Base-by-base conservation (phyloP, 2,888 invertebrate genomes). In the Allolobophora icterica region DNA sequence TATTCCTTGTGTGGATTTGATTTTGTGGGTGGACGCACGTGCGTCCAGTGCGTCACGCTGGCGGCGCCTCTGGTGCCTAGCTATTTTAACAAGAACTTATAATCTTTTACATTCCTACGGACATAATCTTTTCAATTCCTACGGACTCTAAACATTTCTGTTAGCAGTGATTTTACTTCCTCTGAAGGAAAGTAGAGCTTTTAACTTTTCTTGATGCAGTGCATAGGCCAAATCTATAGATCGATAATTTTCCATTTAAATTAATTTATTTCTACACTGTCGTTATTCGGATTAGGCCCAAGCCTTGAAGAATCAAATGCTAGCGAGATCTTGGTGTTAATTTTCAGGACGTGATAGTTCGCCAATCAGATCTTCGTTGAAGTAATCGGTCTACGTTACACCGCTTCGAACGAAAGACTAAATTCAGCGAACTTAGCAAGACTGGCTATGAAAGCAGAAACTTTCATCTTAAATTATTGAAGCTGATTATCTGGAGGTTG, bases 321-420 rank as follows among this genome's bases (percentile, higher is more conserved):
- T 71, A n/a, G 13, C 71, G 30, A 71, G 71, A 71, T 71, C 30
- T n/a, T 71, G 30, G 15, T 71, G 52, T 71, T 52, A n/a, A 71
- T n/a, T 71, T 71, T 71, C 71, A 71, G 71, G 71, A 71, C 71
- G 71, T 71, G 71, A 71, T n/a, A 71, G 71, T 71, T 71, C 71
- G 1, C 71, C 71, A 71, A n/a, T 71, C 71, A 71, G 71, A n/a
- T n/a, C 71, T 0, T 71, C 71, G 30, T 71, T 71, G n/a, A 30
- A 71, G n/a, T 71, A 71, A n/a, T 71, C 71, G 8, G 71, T n/a
- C 71, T n/a, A n/a, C 71, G 71, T 71, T 71, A 30, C 4, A 5
- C 71, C 71, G 6, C 30, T n/a, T n/a, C 71, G 52, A 71, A 71
- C 71, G 30, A 58, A 58, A 30, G 58, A 71, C 71, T 71, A n/a